Base-by-base conservation (phyloP, 2,888 invertebrate genomes). In the Patella caerulea region DNA sequence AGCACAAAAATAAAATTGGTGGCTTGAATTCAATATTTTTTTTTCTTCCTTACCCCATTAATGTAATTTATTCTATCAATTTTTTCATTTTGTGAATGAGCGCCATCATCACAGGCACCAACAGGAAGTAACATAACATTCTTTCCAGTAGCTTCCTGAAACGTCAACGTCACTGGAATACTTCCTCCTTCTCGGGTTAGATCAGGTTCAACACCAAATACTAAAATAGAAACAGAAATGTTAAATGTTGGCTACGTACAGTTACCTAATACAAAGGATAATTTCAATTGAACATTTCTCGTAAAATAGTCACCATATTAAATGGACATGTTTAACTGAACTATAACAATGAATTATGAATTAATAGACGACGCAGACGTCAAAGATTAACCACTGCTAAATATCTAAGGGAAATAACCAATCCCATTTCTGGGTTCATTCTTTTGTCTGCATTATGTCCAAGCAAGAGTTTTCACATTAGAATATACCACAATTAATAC, bases 11-110 rank as follows among this genome's bases (percentile, higher is more conserved):
- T 24, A 71, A 4, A 54, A 72, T 45, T 24, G 69, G 9, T 74
- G 19, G 34, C 2, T 15, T 15, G 3, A 19, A 45, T 45, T 73
- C 19, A 29, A 45, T 45, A 45, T 45, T 45, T 7, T 45, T 7
- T 9, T 45, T 45, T 45, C 45, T 45, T 12, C 75, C 86, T 81
- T 78, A 91, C 98, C 88, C 98, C 98, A 92, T 97, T 95, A 85
- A 98, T 96, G 89, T 98, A 98, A 93, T 98, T 98, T 83, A 94
- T 94, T 79, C 96, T 93, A 93, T 98, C 95, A 86, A 99, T 94
- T 92, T 99, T 99, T 93, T 99, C 99, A 93, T 99, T 99, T 93
- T 99, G 97, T 17, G 98, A 98, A 93, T 99, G 99, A 80, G 99
- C 98, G 87, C 98, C 98, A 92, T 99, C 99, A 92, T 99, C 98